Evolutionary conservation across 1,140 invertebrate species (phyloP), one percentile per base, ranked within the genome.

Genomic region (Neodiprion lecontei): DNA sequence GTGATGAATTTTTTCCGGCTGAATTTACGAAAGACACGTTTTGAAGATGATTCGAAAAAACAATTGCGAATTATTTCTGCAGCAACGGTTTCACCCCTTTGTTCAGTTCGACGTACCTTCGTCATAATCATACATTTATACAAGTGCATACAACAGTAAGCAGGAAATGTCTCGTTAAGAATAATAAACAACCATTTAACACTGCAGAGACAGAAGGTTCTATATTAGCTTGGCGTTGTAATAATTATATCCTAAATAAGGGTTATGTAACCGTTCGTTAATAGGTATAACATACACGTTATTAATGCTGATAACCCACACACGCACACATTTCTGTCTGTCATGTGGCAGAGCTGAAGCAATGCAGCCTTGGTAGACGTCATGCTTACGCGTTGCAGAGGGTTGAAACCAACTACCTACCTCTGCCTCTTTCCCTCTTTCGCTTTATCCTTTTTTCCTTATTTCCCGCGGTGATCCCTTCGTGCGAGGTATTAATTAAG

Each of bases 91-190:
- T 61, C 53, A 61, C 53, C 53, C 53, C 53, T 61, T 61, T 61
- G n/a, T 14, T 61, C 11, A 14, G 53, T 61, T 61, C 8, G 53
- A 61, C 5, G 11, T 61, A 61, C 53, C 28, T 40, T 40, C 28
- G 53, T 61, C n/a, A 9, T 61, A 61, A 61, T 61, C 11, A 61
- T 61, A 61, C 53, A 61, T 61, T 61, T 61, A 47, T 47, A 72
- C 78, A 75, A 75, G 75, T 76, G 77, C 77, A 77, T 73, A 77
- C 2, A 40, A 40, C 40, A 70, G 76, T 83, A 84, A 83, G 80
- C 82, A 86, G 83, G 84, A 86, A 85, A 79, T 77, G 78, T 75
- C 79, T 79, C 79, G 79, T 87, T 87, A 86, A 83, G 76, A 72
- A 79, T 78, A 86, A 86, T 86, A 84, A 87, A 85, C 79, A 82